Conservation (phyloP, 1,140 invertebrate species). For the Steinernema feltiae region DNA sequence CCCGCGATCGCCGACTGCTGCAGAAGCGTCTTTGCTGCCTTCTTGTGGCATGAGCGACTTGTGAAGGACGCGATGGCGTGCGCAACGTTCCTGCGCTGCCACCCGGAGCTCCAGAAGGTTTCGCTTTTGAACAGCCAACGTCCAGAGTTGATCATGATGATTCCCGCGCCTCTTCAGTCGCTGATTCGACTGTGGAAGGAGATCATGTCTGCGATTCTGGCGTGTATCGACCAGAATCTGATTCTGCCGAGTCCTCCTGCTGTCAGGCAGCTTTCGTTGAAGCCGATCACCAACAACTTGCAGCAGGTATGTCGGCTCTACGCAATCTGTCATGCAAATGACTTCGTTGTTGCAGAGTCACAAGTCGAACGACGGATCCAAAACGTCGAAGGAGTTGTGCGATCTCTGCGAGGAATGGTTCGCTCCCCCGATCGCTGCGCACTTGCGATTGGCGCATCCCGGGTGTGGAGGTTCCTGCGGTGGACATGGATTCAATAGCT, state of each 20-base stretch:
- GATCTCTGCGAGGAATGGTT: slow-evolving; percentile 76
- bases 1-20: slow-evolving; percentile 85
- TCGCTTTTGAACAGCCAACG: slow-evolving; percentile 49
- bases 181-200: slow-evolving; percentile 75
- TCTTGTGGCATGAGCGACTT: slow-evolving; percentile 92
- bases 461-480: slow-evolving; percentile 80
- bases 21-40: slow-evolving; percentile 84
- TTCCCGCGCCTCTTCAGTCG: slow-evolving; percentile 77
- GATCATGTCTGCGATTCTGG: slow-evolving; percentile 63
- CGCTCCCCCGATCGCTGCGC: slow-evolving; percentile 77
- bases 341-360: background rate
- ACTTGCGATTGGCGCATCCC: slow-evolving; percentile 80
- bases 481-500: slow-evolving; percentile 79
- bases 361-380: slow-evolving; percentile 28
- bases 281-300: background rate
- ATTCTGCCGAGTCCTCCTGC: slow-evolving; percentile 52
- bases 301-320: background rate
- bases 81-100: slow-evolving; percentile 89
- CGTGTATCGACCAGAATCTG: slow-evolving; percentile 36
- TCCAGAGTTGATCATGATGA: slow-evolving; percentile 60
- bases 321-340: too few species aligned
- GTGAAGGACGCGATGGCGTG: slow-evolving; percentile 95
- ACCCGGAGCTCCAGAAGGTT: slow-evolving; percentile 67
- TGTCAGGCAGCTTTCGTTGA: slow-evolving; percentile 24
- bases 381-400: slow-evolving; percentile 64